These are phyloP conservation scores for Acrocera orbiculus DNA, from an alignment of 2,888 invertebrate genomes.

Conservation along the genomic window DNA sequence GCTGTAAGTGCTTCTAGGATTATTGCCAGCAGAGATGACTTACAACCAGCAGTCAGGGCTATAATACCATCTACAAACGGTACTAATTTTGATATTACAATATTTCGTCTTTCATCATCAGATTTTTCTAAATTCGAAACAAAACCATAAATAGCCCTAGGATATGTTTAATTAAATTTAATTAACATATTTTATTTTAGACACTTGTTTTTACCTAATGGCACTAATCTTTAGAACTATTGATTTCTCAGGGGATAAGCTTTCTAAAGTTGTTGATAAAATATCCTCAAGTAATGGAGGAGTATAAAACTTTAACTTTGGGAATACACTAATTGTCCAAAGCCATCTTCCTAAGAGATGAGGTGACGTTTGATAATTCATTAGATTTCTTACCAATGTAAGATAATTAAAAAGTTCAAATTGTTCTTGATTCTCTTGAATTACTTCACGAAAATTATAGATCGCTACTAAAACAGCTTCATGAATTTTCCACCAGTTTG, in stretches of 20 bases:
- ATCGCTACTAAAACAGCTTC: conserved; percentile 47
- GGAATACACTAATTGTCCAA: conserved; percentile 28
- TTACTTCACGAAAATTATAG: conserved; percentile 34
- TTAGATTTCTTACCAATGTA: conserved; percentile 24
- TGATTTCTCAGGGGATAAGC: conserved; percentile 24
- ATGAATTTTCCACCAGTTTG: conserved; percentile 46
- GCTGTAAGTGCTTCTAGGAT: conserved; percentile 36
- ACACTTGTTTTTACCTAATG: conserved; percentile 17
- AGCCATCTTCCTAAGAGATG: conserved; percentile 27
- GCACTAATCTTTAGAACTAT: conserved; percentile 26
- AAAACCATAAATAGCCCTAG: conserved; percentile 24
- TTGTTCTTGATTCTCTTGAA: conserved; percentile 24
- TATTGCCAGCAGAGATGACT: conserved; percentile 34
- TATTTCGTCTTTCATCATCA: conserved; percentile 27
- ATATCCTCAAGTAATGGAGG: conserved; percentile 26
- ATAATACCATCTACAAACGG: conserved; percentile 36
- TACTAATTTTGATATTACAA: conserved; percentile 33
- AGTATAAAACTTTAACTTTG: conserved; percentile 26
- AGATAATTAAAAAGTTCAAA: conserved; percentile 29
- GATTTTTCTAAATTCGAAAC: conserved; percentile 34
- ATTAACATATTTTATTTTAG: too few relatives aligned
- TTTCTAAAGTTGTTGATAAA: conserved; percentile 22
- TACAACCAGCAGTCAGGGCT: conserved; percentile 33
- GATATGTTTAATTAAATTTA: background rate
- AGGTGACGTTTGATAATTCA: conserved; percentile 24